Conservation (phyloP, 2,888 invertebrate species). For the Hyppa rectilinea region DNA sequence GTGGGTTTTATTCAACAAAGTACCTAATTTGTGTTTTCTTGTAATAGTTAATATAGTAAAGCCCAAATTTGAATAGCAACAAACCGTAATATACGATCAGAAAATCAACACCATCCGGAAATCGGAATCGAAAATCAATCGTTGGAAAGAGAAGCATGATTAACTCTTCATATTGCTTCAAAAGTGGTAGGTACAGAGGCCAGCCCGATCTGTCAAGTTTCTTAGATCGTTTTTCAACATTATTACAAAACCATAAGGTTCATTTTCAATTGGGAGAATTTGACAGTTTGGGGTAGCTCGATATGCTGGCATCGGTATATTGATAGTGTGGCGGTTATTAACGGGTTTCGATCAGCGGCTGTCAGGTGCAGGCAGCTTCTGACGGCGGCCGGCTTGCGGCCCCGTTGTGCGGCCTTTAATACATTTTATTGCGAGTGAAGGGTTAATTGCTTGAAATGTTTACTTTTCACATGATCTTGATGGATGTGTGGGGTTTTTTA, state of each 20-base stretch:
- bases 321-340: conserved; percentile 38
- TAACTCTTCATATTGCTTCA: conserved; percentile 15
- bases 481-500: neutral
- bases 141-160: conserved; percentile 22
- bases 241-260: too few relatives aligned
- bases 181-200: too few relatives aligned
- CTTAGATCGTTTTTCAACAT: too few relatives aligned
- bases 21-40: neutral
- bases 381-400: conserved; percentile 11
- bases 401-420: conserved; percentile 19
- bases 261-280: too few relatives aligned
- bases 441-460: conserved; percentile 46
- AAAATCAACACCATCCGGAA: neutral
- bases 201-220: too few relatives aligned
- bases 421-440: conserved; percentile 36
- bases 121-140: neutral
- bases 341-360: conserved; percentile 43
- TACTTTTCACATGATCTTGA: conserved; percentile 11
- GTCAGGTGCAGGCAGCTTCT: conserved; percentile 40
- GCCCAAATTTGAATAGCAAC: neutral
- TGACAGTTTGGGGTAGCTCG: too few relatives aligned
- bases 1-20: neutral
- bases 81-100: neutral
- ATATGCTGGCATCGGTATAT: too few relatives aligned
- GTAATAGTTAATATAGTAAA: neutral